Evolutionary conservation across 2,888 invertebrate species (phyloP).

Genomic region (Drosophila imparisetae): DNA sequence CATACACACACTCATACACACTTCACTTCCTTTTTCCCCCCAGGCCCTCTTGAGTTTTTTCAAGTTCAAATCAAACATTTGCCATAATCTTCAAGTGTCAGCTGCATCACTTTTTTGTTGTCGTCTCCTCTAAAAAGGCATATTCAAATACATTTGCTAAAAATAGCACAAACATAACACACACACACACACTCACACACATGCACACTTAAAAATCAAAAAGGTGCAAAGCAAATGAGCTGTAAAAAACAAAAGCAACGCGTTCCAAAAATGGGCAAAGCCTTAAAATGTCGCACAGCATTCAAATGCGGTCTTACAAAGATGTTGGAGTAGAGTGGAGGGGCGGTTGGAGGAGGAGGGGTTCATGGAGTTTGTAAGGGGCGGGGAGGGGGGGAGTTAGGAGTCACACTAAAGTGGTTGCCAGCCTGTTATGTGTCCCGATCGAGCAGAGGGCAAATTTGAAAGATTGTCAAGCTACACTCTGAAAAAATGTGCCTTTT

Average conservation of each 20-base stretch:
- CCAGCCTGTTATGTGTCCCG: background rate
- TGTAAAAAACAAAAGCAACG: constrained; percentile 45
- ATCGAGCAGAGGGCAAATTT: constrained; percentile 24
- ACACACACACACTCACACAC: constrained; percentile 16
- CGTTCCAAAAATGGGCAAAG: constrained; percentile 43
- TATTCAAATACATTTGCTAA: constrained; percentile 47
- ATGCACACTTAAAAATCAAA: constrained; percentile 1
- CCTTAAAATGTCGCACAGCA: constrained; percentile 67
- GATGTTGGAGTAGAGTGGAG: background rate
- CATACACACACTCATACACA: background rate
- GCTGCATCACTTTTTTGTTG: constrained; percentile 61
- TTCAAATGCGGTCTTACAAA: constrained; percentile 28
- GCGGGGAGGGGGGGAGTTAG: background rate
- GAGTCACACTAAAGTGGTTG: constrained; percentile 53
- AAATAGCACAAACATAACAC: constrained; percentile 44
- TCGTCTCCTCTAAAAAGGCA: constrained; percentile 36
- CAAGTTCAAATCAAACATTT: constrained; percentile 78
- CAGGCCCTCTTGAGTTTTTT: constrained; percentile 36
- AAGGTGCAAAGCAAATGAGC: constrained; percentile 76
- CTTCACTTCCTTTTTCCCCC: background rate
- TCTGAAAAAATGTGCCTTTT: constrained; percentile 1
- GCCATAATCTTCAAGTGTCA: constrained; percentile 74
- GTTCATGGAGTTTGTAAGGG: background rate
- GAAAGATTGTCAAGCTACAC: constrained; percentile 53
- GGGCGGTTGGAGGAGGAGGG: background rate